Evolutionary conservation across 2,888 invertebrate species (phyloP).

Genomic region (Ryuthela nishihirai): DNA sequence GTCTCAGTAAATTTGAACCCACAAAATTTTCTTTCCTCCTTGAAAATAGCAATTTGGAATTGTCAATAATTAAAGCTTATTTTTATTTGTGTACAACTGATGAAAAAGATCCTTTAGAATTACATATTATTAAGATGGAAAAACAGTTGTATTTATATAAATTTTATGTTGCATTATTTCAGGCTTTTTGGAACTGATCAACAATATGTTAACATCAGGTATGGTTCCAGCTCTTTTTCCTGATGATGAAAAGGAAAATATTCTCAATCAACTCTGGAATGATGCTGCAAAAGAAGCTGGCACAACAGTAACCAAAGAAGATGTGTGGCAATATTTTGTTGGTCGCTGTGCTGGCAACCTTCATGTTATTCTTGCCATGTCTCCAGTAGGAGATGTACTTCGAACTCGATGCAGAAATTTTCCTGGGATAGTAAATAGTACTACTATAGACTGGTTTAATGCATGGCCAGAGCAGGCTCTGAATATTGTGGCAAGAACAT

Average conservation of each 20-base stretch:
- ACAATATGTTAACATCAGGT: slow-evolving; percentile 86
- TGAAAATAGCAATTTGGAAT: too few relatives aligned
- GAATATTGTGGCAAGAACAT: slow-evolving; percentile 79
- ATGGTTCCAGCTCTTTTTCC: slow-evolving; percentile 80
- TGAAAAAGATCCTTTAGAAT: too few relatives aligned
- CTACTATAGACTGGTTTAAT: slow-evolving; percentile 90
- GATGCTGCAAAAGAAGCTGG: slow-evolving; percentile 67
- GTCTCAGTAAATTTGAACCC: too few relatives aligned
- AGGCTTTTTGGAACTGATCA: slow-evolving; percentile 79
- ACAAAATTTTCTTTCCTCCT: too few relatives aligned
- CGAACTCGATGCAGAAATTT: slow-evolving; percentile 83
- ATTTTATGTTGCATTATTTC: slow-evolving; percentile 53
- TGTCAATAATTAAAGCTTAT: too few relatives aligned
- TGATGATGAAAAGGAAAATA: slow-evolving; percentile 82
- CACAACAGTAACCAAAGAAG: slow-evolving; percentile 69
- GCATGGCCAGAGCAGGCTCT: slow-evolving; percentile 90
- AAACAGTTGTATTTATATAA: too few relatives aligned
- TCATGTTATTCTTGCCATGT: slow-evolving; percentile 88
- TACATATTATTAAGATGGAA: too few relatives aligned
- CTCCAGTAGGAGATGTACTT: slow-evolving; percentile 75
- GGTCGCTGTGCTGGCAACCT: slow-evolving; percentile 72
- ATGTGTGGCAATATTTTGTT: slow-evolving; percentile 82
- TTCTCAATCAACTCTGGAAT: slow-evolving; percentile 66
- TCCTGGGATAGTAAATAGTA: slow-evolving; percentile 86
- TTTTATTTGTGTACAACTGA: too few relatives aligned